Base-by-base conservation (phyloP, 2,797 vertebrate genomes). In the Acomys russatus region DNA sequence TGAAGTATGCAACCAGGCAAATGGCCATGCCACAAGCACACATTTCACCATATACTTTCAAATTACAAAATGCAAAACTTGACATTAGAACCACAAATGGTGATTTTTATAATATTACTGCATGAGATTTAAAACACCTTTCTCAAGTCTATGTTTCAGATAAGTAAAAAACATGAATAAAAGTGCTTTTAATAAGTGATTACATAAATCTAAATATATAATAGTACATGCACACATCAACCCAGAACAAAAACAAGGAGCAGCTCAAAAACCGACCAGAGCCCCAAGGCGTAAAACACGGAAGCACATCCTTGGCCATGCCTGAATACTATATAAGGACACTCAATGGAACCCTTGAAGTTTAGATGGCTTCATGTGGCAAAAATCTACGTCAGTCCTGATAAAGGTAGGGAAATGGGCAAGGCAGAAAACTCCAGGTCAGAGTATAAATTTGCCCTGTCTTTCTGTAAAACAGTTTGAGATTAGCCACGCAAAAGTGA, bases 61-160 rank as follows among this genome's bases (percentile, higher is more conserved):
- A 96, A 86, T 76, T 38, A 88, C 2, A 70, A n/a, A 91, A 87
- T 30, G 12, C 15, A 38, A 94, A 94, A 94, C 63, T 44, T 17
- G 10, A 15, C 12, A 95, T 23, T 15, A 92, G 88, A 66, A 76
- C 18, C 23, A 89, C 61, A 89, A 94, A 63, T 95, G n/a, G 68
- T 44, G 10, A 91, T 51, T 96, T 92, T 18, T 22, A 64, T 12
- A 74, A 44, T 9, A 28, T 78, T 22, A 28, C 20, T 84, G 18
- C 54, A 25, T 49, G 17, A 91, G 28, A 88, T 61, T 85, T 90
- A 94, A 92, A 56, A 79, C 25, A 87, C 2, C 7, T 44, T 74
- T 94, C 33, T 80, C 12, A 84, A 71, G 54, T 38, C 23, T 44
- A 94, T 25, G 86, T 95, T 95, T 92, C 51, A 88, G 78, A 92